Conservation (phyloP, 1,140 invertebrate species). For the Medauroidea extradentata region DNA sequence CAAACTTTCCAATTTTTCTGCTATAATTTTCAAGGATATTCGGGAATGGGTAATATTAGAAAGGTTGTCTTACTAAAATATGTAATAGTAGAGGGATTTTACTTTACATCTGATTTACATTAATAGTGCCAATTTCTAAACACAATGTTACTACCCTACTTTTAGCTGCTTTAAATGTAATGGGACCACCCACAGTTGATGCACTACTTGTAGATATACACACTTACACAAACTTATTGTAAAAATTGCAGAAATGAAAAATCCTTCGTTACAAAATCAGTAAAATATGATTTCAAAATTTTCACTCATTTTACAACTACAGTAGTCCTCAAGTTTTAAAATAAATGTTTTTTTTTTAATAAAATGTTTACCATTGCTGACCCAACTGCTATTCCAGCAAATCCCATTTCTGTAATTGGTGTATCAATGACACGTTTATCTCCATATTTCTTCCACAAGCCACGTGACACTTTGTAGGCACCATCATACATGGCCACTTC, state of each 20-base stretch:
- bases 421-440: constrained; percentile 67
- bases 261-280: neutral
- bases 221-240: neutral
- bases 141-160: no score
- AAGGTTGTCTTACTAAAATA: neutral
- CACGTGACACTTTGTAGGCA: constrained; percentile 64
- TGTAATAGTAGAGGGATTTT: no score
- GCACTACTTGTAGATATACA: neutral
- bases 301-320: no score
- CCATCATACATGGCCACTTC: constrained; percentile 71
- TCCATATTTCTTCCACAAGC: constrained; percentile 66
- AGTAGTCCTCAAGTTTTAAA: no score
- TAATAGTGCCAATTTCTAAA: neutral
- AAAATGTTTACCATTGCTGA: constrained; percentile 78
- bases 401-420: constrained; percentile 79
- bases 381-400: constrained; percentile 94
- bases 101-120: no score
- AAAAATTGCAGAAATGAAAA: neutral
- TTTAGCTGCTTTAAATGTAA: no score
- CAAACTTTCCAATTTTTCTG: no score
- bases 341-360: no score
- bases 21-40: neutral
- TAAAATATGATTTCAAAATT: neutral
- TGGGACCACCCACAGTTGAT: neutral
- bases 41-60: neutral